Conservation (phyloP, 2,797 vertebrate genomes). For the Falco columbarius region DNA sequence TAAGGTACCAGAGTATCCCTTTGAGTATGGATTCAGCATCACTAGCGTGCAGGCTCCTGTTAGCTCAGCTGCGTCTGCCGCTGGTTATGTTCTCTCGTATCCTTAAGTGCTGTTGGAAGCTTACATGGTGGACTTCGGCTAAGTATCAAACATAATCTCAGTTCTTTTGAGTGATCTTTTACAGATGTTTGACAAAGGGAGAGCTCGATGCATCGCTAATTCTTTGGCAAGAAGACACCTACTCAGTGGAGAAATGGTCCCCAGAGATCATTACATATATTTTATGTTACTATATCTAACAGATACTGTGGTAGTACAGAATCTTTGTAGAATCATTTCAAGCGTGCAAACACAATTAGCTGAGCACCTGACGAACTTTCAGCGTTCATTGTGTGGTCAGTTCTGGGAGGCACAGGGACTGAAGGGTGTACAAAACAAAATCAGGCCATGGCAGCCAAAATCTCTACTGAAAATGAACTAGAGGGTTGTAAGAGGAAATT, state of each 20-base stretch:
- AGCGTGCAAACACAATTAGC: background rate
- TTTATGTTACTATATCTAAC: background rate
- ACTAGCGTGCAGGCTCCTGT: background rate
- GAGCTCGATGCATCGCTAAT: background rate
- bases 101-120: background rate
- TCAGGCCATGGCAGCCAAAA: background rate
- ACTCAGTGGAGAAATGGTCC: background rate
- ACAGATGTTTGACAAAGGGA: background rate
- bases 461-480: background rate
- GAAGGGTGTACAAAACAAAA: background rate
- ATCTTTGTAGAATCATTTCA: background rate
- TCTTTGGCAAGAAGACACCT: background rate
- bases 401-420: background rate
- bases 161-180: background rate
- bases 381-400: background rate
- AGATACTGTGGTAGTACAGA: background rate
- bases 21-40: background rate
- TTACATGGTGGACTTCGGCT: background rate
- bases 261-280: rapidly evolving
- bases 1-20: background rate
- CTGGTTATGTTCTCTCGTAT: background rate
- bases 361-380: background rate
- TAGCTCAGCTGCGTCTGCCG: background rate
- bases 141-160: background rate
- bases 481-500: background rate